These are phyloP conservation scores for Chascanopsetta lugubris DNA, from an alignment of 2,113 vertebrate genomes.

Conservation along the genomic window DNA sequence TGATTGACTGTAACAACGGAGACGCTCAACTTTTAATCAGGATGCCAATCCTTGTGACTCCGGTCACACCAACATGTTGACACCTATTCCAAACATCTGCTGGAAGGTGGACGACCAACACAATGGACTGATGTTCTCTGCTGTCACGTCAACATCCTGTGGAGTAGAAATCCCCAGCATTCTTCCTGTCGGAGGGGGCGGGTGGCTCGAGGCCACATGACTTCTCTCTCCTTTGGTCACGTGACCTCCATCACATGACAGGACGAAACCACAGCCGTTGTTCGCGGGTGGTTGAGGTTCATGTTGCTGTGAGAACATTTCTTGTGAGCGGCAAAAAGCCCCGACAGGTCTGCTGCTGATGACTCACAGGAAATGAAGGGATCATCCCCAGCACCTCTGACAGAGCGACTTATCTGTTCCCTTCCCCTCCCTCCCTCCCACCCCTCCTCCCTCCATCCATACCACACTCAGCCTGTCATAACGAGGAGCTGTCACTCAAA, in stretches of 20 bases:
- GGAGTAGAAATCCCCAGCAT: no score
- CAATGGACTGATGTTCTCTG: no score
- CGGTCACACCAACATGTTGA: no score
- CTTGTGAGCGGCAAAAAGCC: no score
- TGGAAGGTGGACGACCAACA: no score
- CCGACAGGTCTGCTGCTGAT: constrained; percentile 24
- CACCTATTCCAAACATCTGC: no score
- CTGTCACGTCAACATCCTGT: no score
- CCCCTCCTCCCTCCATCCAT: constrained; percentile 39
- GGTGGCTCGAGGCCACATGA: neutral
- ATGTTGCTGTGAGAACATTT: constrained; percentile 1
- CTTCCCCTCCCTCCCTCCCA: constrained; percentile 37
- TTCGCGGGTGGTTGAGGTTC: neutral
- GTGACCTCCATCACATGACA: constrained; percentile 3
- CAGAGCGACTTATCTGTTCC: constrained; percentile 40
- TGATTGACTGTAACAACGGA: no score
- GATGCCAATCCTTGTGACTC: no score
- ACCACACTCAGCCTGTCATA: constrained; percentile 62
- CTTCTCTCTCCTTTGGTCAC: neutral
- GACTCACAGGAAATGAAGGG: constrained; percentile 50
- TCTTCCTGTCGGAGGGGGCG: no score
- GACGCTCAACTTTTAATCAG: no score
- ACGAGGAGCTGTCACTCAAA: constrained; percentile 70
- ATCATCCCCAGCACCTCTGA: constrained; percentile 48
- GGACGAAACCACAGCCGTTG: neutral